These are phyloP conservation scores for Calidris pygmaea DNA, from an alignment of 2,113 vertebrate species.

Conservation along the genomic window DNA sequence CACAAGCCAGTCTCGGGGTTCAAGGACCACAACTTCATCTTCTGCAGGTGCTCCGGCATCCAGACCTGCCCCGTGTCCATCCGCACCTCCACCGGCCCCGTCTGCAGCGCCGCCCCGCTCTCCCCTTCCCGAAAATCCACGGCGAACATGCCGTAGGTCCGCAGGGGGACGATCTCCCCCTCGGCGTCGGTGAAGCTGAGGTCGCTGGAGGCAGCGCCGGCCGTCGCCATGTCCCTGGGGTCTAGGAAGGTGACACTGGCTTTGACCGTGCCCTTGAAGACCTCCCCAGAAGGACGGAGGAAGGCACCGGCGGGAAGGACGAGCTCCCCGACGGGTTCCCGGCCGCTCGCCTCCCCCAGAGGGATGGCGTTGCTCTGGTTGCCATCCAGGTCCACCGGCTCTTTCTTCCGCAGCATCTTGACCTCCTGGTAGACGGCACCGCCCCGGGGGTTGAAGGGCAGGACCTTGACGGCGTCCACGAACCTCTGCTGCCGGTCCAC, in stretches of 20 bases:
- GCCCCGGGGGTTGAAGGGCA: conserved; percentile 88
- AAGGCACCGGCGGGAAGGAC: conserved; percentile 85
- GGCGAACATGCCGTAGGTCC: conserved; percentile 96
- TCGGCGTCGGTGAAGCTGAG: conserved; percentile 86
- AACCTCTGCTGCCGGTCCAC: conserved; percentile 83
- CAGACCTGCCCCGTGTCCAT: conserved; percentile 85
- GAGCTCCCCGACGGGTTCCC: conserved; percentile 85
- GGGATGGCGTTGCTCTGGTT: conserved; percentile 78
- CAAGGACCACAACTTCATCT: conserved; percentile 94
- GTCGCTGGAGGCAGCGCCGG: conserved; percentile 85
- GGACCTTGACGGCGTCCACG: conserved; percentile 87
- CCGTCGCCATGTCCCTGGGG: conserved; percentile 86
- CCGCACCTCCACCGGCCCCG: conserved; percentile 82
- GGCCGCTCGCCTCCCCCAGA: conserved; percentile 78
- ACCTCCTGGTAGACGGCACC: conserved; percentile 89
- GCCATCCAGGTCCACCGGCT: conserved; percentile 80
- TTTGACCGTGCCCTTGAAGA: conserved; percentile 85
- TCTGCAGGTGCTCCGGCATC: conserved; percentile 87
- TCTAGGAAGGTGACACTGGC: conserved; percentile 95
- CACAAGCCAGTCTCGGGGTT: conserved; percentile 90
- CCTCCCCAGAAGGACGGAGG: conserved; percentile 79
- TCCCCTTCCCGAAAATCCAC: conserved; percentile 87
- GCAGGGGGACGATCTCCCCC: conserved; percentile 86
- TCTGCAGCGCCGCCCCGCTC: conserved; percentile 77
- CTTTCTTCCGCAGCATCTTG: conserved; percentile 87